phyloP scores from a whole-genome alignment of 2,113 vertebrate genomes.

The Paracanthobrama guichenoti region DNA sequence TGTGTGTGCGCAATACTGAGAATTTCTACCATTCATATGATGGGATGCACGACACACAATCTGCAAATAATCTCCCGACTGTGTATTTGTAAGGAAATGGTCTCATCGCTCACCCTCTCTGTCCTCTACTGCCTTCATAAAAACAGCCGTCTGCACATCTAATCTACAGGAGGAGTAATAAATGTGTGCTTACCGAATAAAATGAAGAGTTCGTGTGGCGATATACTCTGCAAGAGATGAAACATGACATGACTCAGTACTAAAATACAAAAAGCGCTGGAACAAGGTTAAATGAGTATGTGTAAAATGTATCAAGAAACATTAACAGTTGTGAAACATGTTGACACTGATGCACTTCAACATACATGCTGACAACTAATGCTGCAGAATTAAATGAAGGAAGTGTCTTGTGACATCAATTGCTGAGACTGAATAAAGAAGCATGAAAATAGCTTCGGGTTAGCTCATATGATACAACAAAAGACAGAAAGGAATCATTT shows the following conservation, averaged over 20 bases:
- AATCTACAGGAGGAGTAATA: slow-evolving; percentile 35
- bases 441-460: not conserved
- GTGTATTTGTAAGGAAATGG: slow-evolving; percentile 40
- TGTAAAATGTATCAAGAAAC: not conserved
- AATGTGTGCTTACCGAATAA: slow-evolving; percentile 82
- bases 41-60: slow-evolving; percentile 8
- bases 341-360: not conserved
- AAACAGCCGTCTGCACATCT: slow-evolving; percentile 34
- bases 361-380: not conserved
- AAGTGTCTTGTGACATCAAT: not conserved
- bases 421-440: not conserved
- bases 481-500: not conserved
- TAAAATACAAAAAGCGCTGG: not conserved
- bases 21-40: slow-evolving; percentile 33
- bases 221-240: slow-evolving; percentile 77
- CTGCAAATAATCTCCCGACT: slow-evolving; percentile 39
- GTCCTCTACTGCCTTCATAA: slow-evolving; percentile 35
- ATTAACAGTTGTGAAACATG: not conserved
- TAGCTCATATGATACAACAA: not conserved
- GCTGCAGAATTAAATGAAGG: not conserved
- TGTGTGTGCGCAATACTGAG: not conserved
- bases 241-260: slow-evolving; percentile 7
- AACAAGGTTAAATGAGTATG: not conserved
- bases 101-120: not conserved
- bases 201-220: slow-evolving; percentile 85